Evolutionary conservation across 1,140 invertebrate genomes (phyloP), one percentile per base, ranked within the genome.

Genomic region (Hyles vespertilio): DNA sequence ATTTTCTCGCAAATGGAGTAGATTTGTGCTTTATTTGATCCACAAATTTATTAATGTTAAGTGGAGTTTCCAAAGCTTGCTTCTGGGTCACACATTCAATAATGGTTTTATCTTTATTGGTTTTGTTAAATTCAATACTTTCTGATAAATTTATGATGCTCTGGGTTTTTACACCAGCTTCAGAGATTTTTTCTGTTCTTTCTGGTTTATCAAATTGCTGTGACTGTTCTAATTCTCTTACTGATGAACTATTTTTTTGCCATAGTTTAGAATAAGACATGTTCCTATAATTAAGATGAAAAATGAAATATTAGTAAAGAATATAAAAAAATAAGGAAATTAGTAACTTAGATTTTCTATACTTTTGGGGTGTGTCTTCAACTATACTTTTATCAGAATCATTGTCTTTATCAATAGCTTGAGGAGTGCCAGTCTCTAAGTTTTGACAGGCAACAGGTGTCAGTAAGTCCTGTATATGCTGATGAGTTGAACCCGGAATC

Each of bases 341-440:
- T 40, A 40, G 36, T 40, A 40, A 40, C 4, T 5, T 40, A 40
- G 36, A 40, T 40, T 5, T 40, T 57, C 76, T 72, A 59, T 72
- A 89, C 86, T 89, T 89, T 67, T 89, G 86, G 56, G 86, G 86
- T 56, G 87, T 89, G 34, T 88, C 84, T 62, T 89, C 85, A 40
- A 86, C 79, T 48, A 89, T 65, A 59, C 79, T 81, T 53, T 67
- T 70, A 59, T 85, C 87, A 50, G 78, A 85, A 61, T 77, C 83
- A 60, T 83, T 71, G 62, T 81, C 65, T 74, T 45, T 43, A 32
- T 61, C 40, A 5, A 9, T 48, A 50, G 32, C 55, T 5, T 55
- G 10, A 50, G 11, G 10, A 22, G 36, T 11, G 9, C 46, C 22
- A n/a, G 61, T 43, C 2, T 59, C 51, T n/a, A 73, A 50, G 34